phyloP scores from a whole-genome alignment of 1,140 invertebrate genomes.

The Zaprionus kolodkinae region DNA sequence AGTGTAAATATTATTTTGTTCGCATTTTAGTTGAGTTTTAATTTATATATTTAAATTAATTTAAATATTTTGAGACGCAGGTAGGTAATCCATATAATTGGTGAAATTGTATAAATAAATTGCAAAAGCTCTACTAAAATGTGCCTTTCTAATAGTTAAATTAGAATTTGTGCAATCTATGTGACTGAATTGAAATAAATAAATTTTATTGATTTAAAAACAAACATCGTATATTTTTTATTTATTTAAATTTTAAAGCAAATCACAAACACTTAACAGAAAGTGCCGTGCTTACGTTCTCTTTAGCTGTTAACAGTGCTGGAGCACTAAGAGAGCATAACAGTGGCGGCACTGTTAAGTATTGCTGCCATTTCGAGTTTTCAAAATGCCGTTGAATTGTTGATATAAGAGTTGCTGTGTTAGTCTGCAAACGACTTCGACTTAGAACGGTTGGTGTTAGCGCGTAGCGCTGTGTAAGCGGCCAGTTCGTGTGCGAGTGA shows the following conservation, averaged over 20 bases:
- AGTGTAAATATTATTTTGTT: background rate
- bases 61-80: background rate
- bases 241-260: background rate
- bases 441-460: slow-evolving; percentile 35
- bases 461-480: slow-evolving; percentile 33
- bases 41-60: background rate
- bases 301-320: slow-evolving; percentile 7
- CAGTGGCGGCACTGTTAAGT: slow-evolving; percentile 9
- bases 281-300: background rate
- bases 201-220: background rate
- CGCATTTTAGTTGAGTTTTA: background rate
- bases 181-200: slow-evolving; percentile 1
- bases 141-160: background rate
- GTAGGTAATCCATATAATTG: background rate
- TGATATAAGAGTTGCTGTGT: slow-evolving; percentile 39
- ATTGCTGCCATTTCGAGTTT: slow-evolving; percentile 33
- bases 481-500: slow-evolving; percentile 42
- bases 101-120: background rate
- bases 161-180: background rate
- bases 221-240: no score
- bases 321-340: background rate
- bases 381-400: background rate
- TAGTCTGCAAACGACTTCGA: slow-evolving; percentile 51
- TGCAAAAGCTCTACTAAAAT: background rate
- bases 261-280: background rate